Conservation (phyloP, 2,113 vertebrate genomes). For the Microcebus tavaratra region DNA sequence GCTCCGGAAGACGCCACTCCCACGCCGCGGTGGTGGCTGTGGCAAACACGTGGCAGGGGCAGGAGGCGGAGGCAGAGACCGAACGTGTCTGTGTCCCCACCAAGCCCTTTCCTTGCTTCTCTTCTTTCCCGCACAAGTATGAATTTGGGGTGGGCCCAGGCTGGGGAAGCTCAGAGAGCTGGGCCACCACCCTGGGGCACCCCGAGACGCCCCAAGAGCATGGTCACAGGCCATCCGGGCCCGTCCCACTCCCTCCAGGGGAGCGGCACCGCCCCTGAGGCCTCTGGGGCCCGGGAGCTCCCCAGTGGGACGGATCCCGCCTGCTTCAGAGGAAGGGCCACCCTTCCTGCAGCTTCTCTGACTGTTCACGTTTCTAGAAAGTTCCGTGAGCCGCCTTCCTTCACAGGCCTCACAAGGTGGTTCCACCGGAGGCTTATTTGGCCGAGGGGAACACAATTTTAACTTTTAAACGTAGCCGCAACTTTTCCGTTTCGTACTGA, state of each 20-base stretch:
- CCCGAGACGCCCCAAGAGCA: rapidly evolving
- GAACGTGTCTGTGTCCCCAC: background rate
- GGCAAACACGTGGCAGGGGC: too few relatives aligned
- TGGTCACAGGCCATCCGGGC: rapidly evolving
- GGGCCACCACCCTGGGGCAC: background rate
- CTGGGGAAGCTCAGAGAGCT: background rate
- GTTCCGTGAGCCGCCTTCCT: background rate
- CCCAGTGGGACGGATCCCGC: rapidly evolving
- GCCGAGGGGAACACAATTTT: background rate
- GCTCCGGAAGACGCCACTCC: too few relatives aligned
- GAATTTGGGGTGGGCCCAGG: too few relatives aligned
- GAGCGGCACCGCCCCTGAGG: rapidly evolving
- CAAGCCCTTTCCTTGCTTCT: background rate
- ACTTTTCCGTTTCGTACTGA: background rate
- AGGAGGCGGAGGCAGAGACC: rapidly evolving
- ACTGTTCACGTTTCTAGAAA: background rate
- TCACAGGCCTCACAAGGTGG: background rate
- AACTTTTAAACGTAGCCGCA: background rate
- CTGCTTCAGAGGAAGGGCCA: rapidly evolving
- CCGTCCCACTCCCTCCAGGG: background rate
- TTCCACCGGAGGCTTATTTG: background rate
- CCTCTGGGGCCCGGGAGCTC: background rate
- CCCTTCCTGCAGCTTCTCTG: rapidly evolving
- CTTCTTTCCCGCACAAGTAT: background rate
- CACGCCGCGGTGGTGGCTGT: too few relatives aligned